A percentile compares a stretch with the other conserved stretches of the same genome.
These are phyloP conservation scores for Pagrus major DNA, from an alignment of 2,113 vertebrate genomes.

Conservation along the genomic window DNA sequence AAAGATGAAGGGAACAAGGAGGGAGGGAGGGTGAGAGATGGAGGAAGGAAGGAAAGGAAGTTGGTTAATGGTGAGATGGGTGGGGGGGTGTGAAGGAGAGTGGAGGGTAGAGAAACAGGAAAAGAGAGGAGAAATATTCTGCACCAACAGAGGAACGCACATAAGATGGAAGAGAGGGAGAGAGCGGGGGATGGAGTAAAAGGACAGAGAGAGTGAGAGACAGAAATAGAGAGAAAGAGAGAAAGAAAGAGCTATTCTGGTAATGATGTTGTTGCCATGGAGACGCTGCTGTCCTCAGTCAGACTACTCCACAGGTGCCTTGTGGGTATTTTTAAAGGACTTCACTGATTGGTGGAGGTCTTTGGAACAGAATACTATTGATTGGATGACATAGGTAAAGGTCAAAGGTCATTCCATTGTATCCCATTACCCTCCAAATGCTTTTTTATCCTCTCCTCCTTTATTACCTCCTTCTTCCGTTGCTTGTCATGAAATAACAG, in stretches of 20 bases:
- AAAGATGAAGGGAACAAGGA: too few relatives aligned
- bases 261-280: slow-evolving; percentile 80
- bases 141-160: slow-evolving; percentile 18
- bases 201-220: slow-evolving; percentile 54
- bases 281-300: slow-evolving; percentile 64
- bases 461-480: background rate
- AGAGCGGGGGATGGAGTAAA: slow-evolving; percentile 15
- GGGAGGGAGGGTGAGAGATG: background rate
- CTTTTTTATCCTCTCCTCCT: background rate
- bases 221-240: slow-evolving; percentile 53
- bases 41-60: too few relatives aligned
- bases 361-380: slow-evolving; percentile 15
- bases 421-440: background rate
- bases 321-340: slow-evolving; percentile 65
- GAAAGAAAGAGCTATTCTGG: slow-evolving; percentile 73
- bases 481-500: background rate
- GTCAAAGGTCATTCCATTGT: slow-evolving; percentile 53
- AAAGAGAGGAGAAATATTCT: background rate
- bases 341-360: slow-evolving; percentile 53
- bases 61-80: too few relatives aligned
- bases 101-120: background rate
- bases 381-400: slow-evolving; percentile 47
- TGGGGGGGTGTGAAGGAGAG: background rate
- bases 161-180: slow-evolving; percentile 2
- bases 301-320: slow-evolving; percentile 72